Base-by-base conservation (phyloP, 2,113 vertebrate species). In the Pedionomus torquatus region DNA sequence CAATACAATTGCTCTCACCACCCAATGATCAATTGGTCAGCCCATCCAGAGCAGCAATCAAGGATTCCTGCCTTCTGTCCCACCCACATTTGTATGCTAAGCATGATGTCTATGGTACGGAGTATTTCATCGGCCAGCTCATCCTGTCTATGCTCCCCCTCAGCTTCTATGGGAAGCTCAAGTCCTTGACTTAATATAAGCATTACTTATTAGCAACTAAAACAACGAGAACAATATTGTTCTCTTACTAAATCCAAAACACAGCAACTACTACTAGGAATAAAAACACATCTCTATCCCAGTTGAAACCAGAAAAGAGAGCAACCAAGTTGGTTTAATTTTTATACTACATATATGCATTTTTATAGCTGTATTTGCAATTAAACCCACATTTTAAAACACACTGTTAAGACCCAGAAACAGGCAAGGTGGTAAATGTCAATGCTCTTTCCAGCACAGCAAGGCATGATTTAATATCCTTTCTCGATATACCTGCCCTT, bases 401-500 rank as follows among this genome's bases (percentile, higher is more conserved):
- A 51, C 11, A 23, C 10, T 25, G 11, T 55, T 86, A 54, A 88
- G 37, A 69, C 10, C 21, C 17, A n/a, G 83, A 77, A 41, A 4
- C 11, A 77, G 61, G 14, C 25, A 64, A 10, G 26, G 15, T 90
- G 46, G 35, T 15, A 49, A 58, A 61, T 92, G 37, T 9, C 54
- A 72, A 25, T 65, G 49, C 4, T 72, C 44, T 58, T 76, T 72
- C 35, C 26, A 43, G 57, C 70, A 69, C 70, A 90, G 30, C 25
- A 68, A 72, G 71, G 57, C 26, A 63, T 33, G 55, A 68, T 91
- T n/a, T 17, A 69, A 33, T 52, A 85, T 55, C 84, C 26, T 69
- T 90, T 92, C 82, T 60, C n/a, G 82, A 69, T 76, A 76, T 72
- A 90, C 88, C 66, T 90, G 61, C 52, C 49, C 39, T 88, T 93